Evolutionary conservation across 2,113 vertebrate species (phyloP), one percentile per base, ranked within the genome.

Genomic region (Ptilorrhoa leucosticta): DNA sequence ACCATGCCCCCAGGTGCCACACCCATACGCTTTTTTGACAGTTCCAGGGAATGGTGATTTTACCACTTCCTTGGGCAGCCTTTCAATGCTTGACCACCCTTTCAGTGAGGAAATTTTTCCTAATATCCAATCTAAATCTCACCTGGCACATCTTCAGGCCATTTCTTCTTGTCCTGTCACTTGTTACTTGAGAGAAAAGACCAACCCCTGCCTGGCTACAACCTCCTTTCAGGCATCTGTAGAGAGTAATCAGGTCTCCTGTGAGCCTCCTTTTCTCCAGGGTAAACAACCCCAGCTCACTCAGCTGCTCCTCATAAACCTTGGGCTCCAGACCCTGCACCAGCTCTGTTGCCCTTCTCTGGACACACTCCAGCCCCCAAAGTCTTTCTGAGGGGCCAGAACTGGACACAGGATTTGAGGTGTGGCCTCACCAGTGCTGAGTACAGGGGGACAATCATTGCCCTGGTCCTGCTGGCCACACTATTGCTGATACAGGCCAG

Each of bases 351-450:
- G 13, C 19, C 13, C 28, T 73, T 73, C 33, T 60, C 19, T 45
- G 60, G 39, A 44, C 23, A 20, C 0, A 0, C 16, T 68, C 9
- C 61, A 60, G 24, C 17, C 0, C 28, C 28, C 53, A n/a, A 3
- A 22, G n/a, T 45, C n/a, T 26, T 75, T 60, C 24, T 75, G n/a
- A 82, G 19, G 3, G 7, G 16, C 53, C 28, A 39, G 54, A 75
- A 60, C 24, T n/a, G 27, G 24, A 28, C 13, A 39, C 18, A n/a
- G 27, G 13, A 24, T 33, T 51, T 1, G 2, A 51, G 30, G 21
- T 40, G 24, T 30, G 37, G 6, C 53, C 37, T 77, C 39, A 17
- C 18, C 30, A 18, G 13, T 7, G 45, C n/a, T 0, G 1, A 6
- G 45, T 35, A n/a, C 3, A 7, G 5, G 2, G 27, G 61, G 8